These are phyloP conservation scores for Troilus luridus DNA, from an alignment of 2,888 invertebrate genomes.

Conservation along the genomic window DNA sequence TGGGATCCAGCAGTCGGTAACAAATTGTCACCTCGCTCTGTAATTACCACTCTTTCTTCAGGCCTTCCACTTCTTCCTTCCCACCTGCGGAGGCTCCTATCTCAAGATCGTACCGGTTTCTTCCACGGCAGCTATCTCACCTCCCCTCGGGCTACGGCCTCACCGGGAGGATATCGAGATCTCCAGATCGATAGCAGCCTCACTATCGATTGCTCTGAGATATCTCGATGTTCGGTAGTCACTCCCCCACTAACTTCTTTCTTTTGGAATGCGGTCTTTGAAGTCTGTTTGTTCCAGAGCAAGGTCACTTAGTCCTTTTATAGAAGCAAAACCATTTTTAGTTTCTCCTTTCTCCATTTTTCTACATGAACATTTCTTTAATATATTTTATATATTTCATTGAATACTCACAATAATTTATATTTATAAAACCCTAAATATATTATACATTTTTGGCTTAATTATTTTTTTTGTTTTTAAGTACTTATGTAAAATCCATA, in stretches of 20 bases:
- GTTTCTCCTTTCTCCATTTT: neutral
- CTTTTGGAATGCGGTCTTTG: slow-evolving; percentile 12
- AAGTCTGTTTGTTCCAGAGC: neutral
- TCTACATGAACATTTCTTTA: too few relatives aligned
- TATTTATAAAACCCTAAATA: too few relatives aligned
- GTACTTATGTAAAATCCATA: too few relatives aligned
- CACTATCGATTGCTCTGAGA: neutral
- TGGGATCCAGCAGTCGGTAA: neutral
- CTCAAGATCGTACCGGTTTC: slow-evolving; percentile 27
- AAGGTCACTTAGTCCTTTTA: neutral
- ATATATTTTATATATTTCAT: too few relatives aligned
- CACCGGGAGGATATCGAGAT: slow-evolving; percentile 17
- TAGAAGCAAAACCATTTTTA: neutral
- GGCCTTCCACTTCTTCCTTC: slow-evolving; percentile 14
- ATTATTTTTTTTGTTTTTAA: too few relatives aligned
- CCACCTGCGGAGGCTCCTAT: slow-evolving; percentile 22
- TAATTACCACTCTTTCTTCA: slow-evolving; percentile 39
- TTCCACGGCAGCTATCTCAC: neutral
- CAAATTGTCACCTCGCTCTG: slow-evolving; percentile 51
- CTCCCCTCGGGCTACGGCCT: neutral
- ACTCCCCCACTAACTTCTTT: neutral
- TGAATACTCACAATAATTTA: too few relatives aligned
- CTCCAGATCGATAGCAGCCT: neutral
- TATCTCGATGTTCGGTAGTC: neutral
- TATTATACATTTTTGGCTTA: too few relatives aligned